phyloP scores from a whole-genome alignment of 2,888 invertebrate species.

The Stegophylla sp. region DNA sequence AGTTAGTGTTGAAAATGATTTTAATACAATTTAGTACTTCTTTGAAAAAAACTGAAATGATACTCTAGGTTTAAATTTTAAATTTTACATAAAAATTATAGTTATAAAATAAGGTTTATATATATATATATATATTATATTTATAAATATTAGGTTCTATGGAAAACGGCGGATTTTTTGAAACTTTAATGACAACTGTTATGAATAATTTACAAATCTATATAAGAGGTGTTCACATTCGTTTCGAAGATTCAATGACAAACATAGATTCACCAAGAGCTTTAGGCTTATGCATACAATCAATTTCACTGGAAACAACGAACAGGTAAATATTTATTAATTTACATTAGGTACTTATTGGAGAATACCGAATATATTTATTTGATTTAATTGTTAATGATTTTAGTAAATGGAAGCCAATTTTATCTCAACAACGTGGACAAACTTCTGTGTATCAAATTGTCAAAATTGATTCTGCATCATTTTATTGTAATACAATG shows the following conservation, averaged over 20 bases:
- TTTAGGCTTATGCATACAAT: conserved; percentile 79
- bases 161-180: conserved; percentile 70
- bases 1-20: too few species aligned
- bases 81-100: neutral
- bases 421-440: conserved; percentile 66
- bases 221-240: conserved; percentile 78
- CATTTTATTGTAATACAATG: conserved; percentile 75
- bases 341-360: neutral
- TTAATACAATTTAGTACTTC: too few species aligned
- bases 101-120: neutral
- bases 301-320: conserved; percentile 79
- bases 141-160: neutral
- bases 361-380: neutral
- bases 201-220: conserved; percentile 82
- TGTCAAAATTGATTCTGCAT: conserved; percentile 77
- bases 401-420: conserved; percentile 79
- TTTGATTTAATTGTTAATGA: conserved; percentile 23
- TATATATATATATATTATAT: too few species aligned
- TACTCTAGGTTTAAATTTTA: too few species aligned
- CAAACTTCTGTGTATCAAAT: conserved; percentile 75
- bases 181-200: conserved; percentile 77
- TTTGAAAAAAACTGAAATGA: too few species aligned
- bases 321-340: conserved; percentile 71
- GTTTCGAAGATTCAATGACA: conserved; percentile 79
- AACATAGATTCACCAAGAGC: conserved; percentile 73